These are phyloP conservation scores for Sesia apiformis DNA, from an alignment of 2,888 invertebrate species.

Conservation along the genomic window DNA sequence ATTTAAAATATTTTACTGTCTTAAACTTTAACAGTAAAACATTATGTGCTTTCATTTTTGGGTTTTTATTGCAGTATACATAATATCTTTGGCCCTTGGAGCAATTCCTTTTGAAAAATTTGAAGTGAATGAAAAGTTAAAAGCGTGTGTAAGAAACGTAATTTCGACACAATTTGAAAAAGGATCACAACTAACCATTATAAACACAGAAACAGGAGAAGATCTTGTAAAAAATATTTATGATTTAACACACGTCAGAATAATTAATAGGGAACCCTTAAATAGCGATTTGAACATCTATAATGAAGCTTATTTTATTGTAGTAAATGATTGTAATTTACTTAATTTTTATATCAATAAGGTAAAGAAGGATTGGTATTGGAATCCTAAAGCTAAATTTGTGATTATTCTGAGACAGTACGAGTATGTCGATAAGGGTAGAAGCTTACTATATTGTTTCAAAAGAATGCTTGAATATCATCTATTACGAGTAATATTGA, in stretches of 20 bases:
- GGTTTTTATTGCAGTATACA: no score
- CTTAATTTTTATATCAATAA: background rate
- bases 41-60: no score
- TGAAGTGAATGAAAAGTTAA: background rate
- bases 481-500: background rate
- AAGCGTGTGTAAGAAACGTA: background rate
- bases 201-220: background rate
- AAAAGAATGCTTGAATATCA: background rate
- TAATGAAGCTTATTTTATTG: background rate
- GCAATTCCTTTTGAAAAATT: no score
- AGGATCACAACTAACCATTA: background rate
- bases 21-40: no score
- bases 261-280: background rate
- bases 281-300: background rate
- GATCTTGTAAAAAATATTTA: background rate
- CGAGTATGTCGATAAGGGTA: background rate
- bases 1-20: no score
- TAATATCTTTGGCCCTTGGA: no score
- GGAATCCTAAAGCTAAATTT: constrained; percentile 1
- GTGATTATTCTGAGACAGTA: background rate
- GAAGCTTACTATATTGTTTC: background rate
- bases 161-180: background rate
- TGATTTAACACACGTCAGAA: background rate
- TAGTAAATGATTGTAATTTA: background rate
- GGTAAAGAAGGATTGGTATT: constrained; percentile 1